Evolutionary conservation across 2,797 vertebrate genomes (phyloP).

Genomic region (Enteromius mattozi): DNA sequence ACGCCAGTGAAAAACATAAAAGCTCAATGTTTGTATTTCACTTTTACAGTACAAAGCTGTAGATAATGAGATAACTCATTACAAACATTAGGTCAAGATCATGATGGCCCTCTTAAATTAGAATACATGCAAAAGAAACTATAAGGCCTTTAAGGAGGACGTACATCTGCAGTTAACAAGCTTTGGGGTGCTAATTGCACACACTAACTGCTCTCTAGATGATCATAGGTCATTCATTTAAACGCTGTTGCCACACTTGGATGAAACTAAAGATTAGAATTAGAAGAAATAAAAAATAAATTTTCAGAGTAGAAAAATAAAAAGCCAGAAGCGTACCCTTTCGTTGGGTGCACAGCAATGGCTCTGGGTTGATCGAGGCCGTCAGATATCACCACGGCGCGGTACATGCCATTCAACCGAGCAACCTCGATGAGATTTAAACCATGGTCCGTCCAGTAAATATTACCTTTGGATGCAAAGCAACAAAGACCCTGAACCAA

Average conservation of each 20-base stretch:
- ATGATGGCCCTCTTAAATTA: constrained; percentile 15
- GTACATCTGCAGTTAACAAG: constrained; percentile 38
- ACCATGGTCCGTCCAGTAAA: constrained; percentile 89
- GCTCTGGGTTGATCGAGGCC: constrained; percentile 86
- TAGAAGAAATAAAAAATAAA: neutral
- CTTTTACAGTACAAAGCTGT: neutral
- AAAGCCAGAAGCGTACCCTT: constrained; percentile 76
- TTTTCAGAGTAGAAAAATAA: neutral
- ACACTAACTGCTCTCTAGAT: constrained; percentile 22
- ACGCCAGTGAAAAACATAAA: neutral
- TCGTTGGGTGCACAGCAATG: constrained; percentile 83
- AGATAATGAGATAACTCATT: constrained; percentile 31
- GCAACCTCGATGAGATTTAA: constrained; percentile 87
- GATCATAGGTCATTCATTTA: constrained; percentile 31
- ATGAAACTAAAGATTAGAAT: neutral
- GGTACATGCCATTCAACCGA: constrained; percentile 84
- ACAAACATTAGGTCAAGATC: constrained; percentile 28
- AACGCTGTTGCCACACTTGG: neutral
- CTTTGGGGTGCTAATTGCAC: constrained; percentile 32
- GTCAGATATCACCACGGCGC: constrained; percentile 82
- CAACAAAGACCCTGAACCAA: constrained; percentile 36
- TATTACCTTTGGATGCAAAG: constrained; percentile 77
- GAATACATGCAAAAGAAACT: constrained; percentile 1
- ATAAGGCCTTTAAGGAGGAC: constrained; percentile 10
- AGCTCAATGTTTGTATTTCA: neutral